Base-by-base conservation (phyloP, 1,140 invertebrate species). In the Diorhabda carinulata region DNA sequence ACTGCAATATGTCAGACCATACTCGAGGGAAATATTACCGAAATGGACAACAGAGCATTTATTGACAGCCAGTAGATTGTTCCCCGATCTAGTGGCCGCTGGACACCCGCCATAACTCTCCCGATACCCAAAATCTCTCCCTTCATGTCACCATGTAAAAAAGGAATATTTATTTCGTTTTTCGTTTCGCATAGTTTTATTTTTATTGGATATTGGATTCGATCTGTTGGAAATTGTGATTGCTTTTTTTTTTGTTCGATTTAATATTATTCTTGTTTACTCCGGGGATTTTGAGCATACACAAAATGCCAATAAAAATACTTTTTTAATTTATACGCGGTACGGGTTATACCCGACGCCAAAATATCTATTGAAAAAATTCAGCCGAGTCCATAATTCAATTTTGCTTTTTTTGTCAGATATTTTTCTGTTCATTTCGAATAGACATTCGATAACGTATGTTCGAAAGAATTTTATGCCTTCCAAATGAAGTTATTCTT, bases 31-130 rank as follows among this genome's bases (percentile, higher is more conserved):
- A 78, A 78, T 78, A 78, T 78, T 78, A 78, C 72, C 73, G 67
- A 71, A 72, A 70, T 69, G 71, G 68, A 68, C 67, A 67, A 72
- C 70, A 70, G 63, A 67, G 70, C 74, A 72, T 78, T 77, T 78
- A 78, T 78, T 77, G 77, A 77, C 76, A 78, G 74, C 71, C 74
- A 75, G 67, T 77, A 78, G 77, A 78, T 78, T 78, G 77, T 78
- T 78, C 74, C 69, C 71, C 74, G 73, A 78, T 77, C 74, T 76
- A 75, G 71, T 75, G 74, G 73, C 72, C 76, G 71, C 72, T 73
- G 74, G 74, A 77, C 77, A 74, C 69, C 73, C 74, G 73, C 77
- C 73, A 78, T 78, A 76, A 78, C 70, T 78, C 76, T 76, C 72
- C 70, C 40, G 64, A 56, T 69, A 71, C 62, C 64, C 64, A 59